Conservation (phyloP, 1,140 invertebrate genomes). For the Trichomalopsis sarcophagae region DNA sequence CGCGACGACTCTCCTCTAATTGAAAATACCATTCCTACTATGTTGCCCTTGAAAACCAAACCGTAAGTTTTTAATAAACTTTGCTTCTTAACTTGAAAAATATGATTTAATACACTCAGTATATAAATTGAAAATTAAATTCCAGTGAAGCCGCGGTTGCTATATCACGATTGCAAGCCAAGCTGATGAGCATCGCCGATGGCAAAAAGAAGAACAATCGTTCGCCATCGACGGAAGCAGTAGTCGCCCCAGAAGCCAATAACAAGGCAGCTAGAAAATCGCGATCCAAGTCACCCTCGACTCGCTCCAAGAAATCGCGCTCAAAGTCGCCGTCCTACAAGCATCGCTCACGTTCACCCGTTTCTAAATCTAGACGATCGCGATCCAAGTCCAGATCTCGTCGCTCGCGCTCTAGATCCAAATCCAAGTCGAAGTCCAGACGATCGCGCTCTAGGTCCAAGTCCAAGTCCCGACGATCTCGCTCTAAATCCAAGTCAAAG, state of each 20-base stretch:
- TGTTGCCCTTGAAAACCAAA: slow-evolving; percentile 72
- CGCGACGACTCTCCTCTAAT: slow-evolving; percentile 69
- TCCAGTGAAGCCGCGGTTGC: slow-evolving; percentile 73
- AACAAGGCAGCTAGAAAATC: slow-evolving; percentile 65
- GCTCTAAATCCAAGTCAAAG: slow-evolving; percentile 69
- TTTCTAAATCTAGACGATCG: slow-evolving; percentile 62
- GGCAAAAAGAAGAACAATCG: slow-evolving; percentile 72
- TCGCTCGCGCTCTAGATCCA: slow-evolving; percentile 47
- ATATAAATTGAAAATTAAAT: background rate
- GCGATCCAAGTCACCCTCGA: slow-evolving; percentile 65
- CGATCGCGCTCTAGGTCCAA: slow-evolving; percentile 66
- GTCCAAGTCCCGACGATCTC: slow-evolving; percentile 64
- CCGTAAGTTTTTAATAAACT: slow-evolving; percentile 63
- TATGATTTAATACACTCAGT: background rate
- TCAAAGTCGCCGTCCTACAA: slow-evolving; percentile 66
- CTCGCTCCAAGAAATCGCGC: slow-evolving; percentile 64
- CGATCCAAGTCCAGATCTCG: slow-evolving; percentile 62
- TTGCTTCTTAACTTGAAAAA: background rate
- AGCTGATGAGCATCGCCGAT: slow-evolving; percentile 78
- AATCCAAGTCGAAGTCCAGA: slow-evolving; percentile 61
- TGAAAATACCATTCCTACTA: slow-evolving; percentile 68
- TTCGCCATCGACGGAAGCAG: slow-evolving; percentile 62
- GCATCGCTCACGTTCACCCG: slow-evolving; percentile 65
- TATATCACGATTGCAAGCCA: slow-evolving; percentile 78
- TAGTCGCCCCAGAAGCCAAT: slow-evolving; percentile 53